phyloP scores from a whole-genome alignment of 2,888 invertebrate genomes.

The Drosophila koepferae region DNA sequence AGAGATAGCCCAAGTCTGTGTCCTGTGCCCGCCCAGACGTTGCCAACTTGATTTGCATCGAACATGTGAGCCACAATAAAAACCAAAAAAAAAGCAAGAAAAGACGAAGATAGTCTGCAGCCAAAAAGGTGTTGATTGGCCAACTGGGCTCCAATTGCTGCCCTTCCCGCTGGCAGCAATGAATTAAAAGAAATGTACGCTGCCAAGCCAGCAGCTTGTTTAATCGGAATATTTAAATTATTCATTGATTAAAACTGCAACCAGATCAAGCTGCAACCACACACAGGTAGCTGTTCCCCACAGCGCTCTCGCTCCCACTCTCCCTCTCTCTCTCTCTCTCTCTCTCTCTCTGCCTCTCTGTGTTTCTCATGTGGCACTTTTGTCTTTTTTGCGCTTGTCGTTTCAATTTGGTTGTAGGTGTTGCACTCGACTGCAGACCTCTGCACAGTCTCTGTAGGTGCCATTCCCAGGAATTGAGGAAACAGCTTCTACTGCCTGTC shows the following conservation, averaged over 20 bases:
- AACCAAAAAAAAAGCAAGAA: background rate
- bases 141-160: conserved; percentile 25
- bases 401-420: conserved; percentile 53
- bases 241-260: conserved; percentile 82
- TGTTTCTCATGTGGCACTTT: conserved; percentile 13
- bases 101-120: conserved; percentile 8
- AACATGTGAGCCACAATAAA: conserved; percentile 71
- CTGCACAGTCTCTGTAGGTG: conserved; percentile 55
- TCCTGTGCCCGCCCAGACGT: conserved; percentile 59
- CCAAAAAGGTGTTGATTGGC: conserved; percentile 77
- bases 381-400: conserved; percentile 33
- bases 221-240: conserved; percentile 84
- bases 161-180: conserved; percentile 24
- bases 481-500: conserved; percentile 16
- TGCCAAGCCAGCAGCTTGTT: conserved; percentile 62
- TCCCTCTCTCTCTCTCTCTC: background rate
- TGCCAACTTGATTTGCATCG: conserved; percentile 81
- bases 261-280: conserved; percentile 45
- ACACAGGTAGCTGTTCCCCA: conserved; percentile 8
- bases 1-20: conserved; percentile 44
- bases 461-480: conserved; percentile 58
- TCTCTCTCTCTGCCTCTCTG: background rate
- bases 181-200: conserved; percentile 80
- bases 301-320: background rate
- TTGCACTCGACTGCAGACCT: conserved; percentile 17